Base-by-base conservation (phyloP, 2,113 vertebrate species). In the Gorsachius goisagi region DNA sequence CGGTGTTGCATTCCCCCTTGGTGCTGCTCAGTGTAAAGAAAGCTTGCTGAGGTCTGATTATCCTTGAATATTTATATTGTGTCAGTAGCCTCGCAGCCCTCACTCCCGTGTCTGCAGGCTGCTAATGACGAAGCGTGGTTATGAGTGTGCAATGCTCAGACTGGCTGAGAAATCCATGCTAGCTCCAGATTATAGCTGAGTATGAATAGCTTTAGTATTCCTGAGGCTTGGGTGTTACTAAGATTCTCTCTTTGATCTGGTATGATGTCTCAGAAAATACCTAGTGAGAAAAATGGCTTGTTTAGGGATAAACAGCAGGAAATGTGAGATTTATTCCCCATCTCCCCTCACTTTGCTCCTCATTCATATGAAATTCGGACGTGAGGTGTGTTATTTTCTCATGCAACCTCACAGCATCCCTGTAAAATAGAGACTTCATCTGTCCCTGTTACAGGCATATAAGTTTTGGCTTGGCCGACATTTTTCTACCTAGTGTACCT, bases 41-140 rank as follows among this genome's bases (percentile, higher is more conserved):
- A 6, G 21, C 4, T 16, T 4, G 37, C 28, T 6, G 27, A 0
- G 27, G 63, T 3, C 16, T 13, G 0, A 1, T 4, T 15, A 1
- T 10, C 11, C 30, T 3, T 15, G 16, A 30, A 9, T 33, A 1
- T 30, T n/a, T 27, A 4, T 19, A 4, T 12, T 5, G 21, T 2
- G 8, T 2, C 12, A 0, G 3, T 33, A 35, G 2, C 10, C 3
- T 9, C 1, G 0, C 17, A 6, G 33, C 6, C 23, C 7, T 33
- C 2, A 2, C 9, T 81, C 4, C 28, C 7, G 0, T 5, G 13
- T 9, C 21, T 56, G 85, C 56, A 4, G 41, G 44, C 68, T 15
- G 3, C 32, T 24, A 9, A 1, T 21, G 69, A 4, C 1, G 0
- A 19, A 62, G 50, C 4, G 1, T 1, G 11, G 21, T 6, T 26